Evolutionary conservation across 2,888 invertebrate genomes (phyloP).

Genomic region (Cantharis nigra): DNA sequence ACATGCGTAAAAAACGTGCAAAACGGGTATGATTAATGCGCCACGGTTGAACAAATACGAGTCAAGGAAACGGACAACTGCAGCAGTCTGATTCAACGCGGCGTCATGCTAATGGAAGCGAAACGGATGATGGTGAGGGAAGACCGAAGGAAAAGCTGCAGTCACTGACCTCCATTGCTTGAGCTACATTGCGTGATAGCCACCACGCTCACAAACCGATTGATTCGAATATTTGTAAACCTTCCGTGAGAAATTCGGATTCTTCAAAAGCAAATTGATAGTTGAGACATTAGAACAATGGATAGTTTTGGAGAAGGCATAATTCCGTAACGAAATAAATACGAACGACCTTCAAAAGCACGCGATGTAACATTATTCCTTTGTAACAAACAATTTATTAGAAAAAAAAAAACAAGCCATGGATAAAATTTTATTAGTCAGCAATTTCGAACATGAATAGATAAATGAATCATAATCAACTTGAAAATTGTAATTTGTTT

Average conservation of each 20-base stretch:
- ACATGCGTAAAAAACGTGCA: slow-evolving; percentile 13
- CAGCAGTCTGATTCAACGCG: slow-evolving; percentile 41
- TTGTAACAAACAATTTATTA: not conserved
- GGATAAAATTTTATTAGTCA: not conserved
- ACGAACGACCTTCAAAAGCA: not conserved
- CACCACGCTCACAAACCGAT: slow-evolving; percentile 27
- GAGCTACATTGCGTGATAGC: slow-evolving; percentile 47
- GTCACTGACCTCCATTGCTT: slow-evolving; percentile 50
- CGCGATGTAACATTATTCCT: not conserved
- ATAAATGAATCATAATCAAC: not conserved
- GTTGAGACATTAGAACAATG: not conserved
- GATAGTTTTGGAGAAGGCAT: not conserved
- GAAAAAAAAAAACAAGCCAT: not conserved
- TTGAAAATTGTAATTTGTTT: not conserved
- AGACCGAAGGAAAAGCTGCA: slow-evolving; percentile 39
- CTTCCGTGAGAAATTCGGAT: slow-evolving; percentile 24
- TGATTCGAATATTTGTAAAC: slow-evolving; percentile 24
- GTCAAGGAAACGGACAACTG: slow-evolving; percentile 42
- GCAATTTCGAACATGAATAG: not conserved
- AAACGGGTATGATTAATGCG: slow-evolving; percentile 27
- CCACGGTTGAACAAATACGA: slow-evolving; percentile 36
- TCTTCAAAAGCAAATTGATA: slow-evolving; percentile 3
- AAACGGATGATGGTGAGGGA: slow-evolving; percentile 32
- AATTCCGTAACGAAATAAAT: not conserved
- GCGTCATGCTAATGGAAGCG: slow-evolving; percentile 41